Evolutionary conservation across 2,113 vertebrate species (phyloP).

Genomic region (Paedocypris sp.): DNA sequence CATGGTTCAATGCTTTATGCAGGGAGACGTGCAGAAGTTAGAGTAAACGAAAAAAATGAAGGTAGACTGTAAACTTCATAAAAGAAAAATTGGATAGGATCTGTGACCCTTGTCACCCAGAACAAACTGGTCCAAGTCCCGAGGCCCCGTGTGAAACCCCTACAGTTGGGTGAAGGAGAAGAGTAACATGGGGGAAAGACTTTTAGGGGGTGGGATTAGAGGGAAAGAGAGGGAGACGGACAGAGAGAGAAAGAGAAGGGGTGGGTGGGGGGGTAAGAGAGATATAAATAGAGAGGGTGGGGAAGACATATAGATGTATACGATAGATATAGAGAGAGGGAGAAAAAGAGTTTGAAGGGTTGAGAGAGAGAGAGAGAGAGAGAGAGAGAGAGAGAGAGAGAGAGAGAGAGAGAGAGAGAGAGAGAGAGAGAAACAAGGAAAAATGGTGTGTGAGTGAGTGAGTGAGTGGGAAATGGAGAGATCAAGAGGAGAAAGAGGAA

Average conservation of each 20-base stretch:
- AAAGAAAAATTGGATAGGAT: constrained; percentile 40
- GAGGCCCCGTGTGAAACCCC: constrained; percentile 56
- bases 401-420: background rate
- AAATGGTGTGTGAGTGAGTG: background rate
- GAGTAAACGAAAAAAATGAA: too few species aligned
- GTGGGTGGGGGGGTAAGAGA: background rate
- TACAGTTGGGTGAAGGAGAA: constrained; percentile 42
- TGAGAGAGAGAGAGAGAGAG: constrained; percentile 30
- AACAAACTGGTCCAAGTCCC: constrained; percentile 61
- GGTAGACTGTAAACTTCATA: constrained; percentile 14
- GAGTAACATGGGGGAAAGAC: constrained; percentile 42
- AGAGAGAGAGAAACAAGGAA: background rate
- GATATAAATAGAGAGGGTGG: too few species aligned
- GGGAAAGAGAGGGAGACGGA: constrained; percentile 1
- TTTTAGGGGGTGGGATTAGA: constrained; percentile 54
- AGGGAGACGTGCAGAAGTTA: background rate
- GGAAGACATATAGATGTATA: constrained; percentile 29
- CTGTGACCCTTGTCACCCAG: constrained; percentile 59
- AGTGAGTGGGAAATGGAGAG: too few species aligned
- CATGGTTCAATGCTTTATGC: constrained; percentile 53
- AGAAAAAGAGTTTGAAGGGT: too few species aligned
- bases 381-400: background rate
- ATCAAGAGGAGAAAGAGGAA: constrained; percentile 37
- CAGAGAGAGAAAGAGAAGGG: background rate
- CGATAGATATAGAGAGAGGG: background rate